Base-by-base conservation (phyloP, 2,797 vertebrate genomes). In the Sebastes matsubarae region DNA sequence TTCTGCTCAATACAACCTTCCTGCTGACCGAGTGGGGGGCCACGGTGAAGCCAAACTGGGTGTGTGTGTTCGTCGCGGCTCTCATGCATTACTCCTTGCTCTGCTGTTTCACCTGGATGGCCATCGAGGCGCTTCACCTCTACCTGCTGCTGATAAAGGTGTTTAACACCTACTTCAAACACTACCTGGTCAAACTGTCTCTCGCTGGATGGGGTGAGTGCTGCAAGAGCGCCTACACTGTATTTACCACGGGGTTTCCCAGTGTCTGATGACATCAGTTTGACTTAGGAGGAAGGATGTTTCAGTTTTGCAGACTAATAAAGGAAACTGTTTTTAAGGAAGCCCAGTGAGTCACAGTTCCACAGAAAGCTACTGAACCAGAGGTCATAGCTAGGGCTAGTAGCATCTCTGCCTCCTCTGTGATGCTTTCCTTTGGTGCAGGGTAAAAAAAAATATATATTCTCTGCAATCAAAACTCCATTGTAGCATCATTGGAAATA, bases 101-200 rank as follows among this genome's bases (percentile, higher is more conserved):
- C 82, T 96, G 94, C 83, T 94, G 88, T 78, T 97, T 98, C 93
- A 97, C 96, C 79, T 98, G 97, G 97, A 97, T 85, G 82, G 92
- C 84, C 0, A 89, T 98, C 22, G 97, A 98, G 84, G 96, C 95
- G 6, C 89, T 96, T 8, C 97, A 98, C 77, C 94, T 97, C 24
- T 97, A 97, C 68, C 84, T 97, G 0, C 84, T 97, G 25, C 83
- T 96, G 0, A 72, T 98, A 36, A 96, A 93, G 89, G 96, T 97
- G 79, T 96, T 96, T 1, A 97, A 97, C 87, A 96, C 84, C 85
- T 89, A 97, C 91, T 94, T 96, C 72, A 86, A 72, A 5, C 82
- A 89, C 86, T 97, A 98, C 92, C 84, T 97, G 88, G 14, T 78
- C 20, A 98, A 97, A 80, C 83, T 98, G 84, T 96, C 95, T 42